Conservation (phyloP, 2,113 vertebrate genomes). For the Festucalex cinctus region DNA sequence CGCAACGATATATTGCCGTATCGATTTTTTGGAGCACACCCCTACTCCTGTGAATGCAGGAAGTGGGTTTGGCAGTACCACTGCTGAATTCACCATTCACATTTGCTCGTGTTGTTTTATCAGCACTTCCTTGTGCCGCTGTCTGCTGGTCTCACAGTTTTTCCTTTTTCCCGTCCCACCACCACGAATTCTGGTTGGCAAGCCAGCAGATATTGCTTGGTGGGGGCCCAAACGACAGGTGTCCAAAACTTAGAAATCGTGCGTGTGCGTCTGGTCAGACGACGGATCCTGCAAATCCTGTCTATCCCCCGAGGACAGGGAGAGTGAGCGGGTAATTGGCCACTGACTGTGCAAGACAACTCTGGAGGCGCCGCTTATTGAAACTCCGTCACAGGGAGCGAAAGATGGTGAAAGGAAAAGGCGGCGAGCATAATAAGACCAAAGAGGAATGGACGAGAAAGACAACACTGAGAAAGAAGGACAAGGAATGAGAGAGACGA, state of each 20-base stretch:
- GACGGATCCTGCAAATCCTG: conserved; percentile 65
- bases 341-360: conserved; percentile 63
- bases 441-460: conserved; percentile 20
- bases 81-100: background rate
- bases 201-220: too few species aligned
- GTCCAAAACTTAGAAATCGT: conserved; percentile 27
- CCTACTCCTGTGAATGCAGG: background rate
- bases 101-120: background rate
- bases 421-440: conserved; percentile 33
- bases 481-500: conserved; percentile 3
- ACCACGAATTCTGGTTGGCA: background rate
- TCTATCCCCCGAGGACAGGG: conserved; percentile 54
- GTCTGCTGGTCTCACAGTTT: background rate
- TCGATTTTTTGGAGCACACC: too few species aligned
- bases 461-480: conserved; percentile 20
- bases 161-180: background rate
- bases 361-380: conserved; percentile 62
- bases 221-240: conserved; percentile 45
- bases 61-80: background rate
- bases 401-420: conserved; percentile 11
- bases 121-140: background rate
- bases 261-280: conserved; percentile 34
- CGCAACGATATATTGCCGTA: too few species aligned
- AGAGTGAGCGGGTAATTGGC: conserved; percentile 70
- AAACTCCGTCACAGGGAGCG: conserved; percentile 53